Percentiles rank a stretch among this genome's conserved stretches.
Conservation (phyloP, 2,888 invertebrate species). For the Mallateleia sp. region DNA sequence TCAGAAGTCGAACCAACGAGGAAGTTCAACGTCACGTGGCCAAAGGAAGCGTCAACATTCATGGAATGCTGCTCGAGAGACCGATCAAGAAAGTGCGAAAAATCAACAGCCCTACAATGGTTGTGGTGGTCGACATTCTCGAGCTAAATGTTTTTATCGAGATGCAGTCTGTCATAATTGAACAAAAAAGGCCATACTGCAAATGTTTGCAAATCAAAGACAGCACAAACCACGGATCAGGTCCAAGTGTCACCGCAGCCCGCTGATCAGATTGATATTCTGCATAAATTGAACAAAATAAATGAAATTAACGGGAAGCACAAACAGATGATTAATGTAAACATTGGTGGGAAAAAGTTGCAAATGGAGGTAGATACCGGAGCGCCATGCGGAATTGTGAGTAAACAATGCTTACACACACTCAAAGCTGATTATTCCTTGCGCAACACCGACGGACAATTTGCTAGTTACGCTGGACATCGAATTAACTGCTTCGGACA, state of each 20-base stretch:
- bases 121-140: constrained; percentile 19
- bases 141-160: not conserved
- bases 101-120: too few relatives aligned
- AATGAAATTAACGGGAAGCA: not conserved
- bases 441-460: constrained; percentile 17
- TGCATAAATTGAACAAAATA: constrained; percentile 26
- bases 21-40: not conserved
- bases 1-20: not conserved
- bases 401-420: not conserved
- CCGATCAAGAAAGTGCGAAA: too few relatives aligned
- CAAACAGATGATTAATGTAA: constrained; percentile 29
- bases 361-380: constrained; percentile 51
- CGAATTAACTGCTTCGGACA: constrained; percentile 15
- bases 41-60: not conserved
- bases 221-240: too few relatives aligned
- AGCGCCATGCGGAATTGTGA: constrained; percentile 43
- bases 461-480: constrained; percentile 50
- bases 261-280: not conserved
- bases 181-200: constrained; percentile 35
- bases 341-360: not conserved
- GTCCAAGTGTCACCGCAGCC: too few relatives aligned
- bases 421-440: constrained; percentile 6
- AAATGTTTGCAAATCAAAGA: constrained; percentile 28
- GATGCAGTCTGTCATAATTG: constrained; percentile 11
- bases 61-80: not conserved